Percentiles rank a stretch among this genome's conserved stretches.
phyloP scores from a whole-genome alignment of 2,888 invertebrate species.

The Rhynchonema sp. region DNA sequence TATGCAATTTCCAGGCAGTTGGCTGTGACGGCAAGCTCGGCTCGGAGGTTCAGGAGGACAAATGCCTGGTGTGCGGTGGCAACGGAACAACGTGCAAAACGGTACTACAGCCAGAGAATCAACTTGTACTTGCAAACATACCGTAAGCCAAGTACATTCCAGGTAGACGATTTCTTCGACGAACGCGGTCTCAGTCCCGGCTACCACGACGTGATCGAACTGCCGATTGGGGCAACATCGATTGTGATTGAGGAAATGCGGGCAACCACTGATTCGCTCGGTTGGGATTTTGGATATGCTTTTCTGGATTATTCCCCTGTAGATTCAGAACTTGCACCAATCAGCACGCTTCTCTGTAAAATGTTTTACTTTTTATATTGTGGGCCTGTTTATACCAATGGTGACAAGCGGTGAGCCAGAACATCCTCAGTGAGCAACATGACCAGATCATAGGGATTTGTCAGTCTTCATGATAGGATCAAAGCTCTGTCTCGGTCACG shows the following conservation, averaged over 20 bases:
- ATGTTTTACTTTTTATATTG: too few relatives aligned
- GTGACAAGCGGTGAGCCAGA: too few relatives aligned
- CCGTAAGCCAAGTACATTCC: not conserved
- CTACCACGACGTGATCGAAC: conserved; percentile 70
- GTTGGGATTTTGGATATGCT: too few relatives aligned
- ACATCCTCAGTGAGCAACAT: too few relatives aligned
- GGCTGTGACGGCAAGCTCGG: not conserved
- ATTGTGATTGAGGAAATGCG: conserved; percentile 55
- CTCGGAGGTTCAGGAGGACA: conserved; percentile 52
- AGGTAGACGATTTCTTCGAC: conserved; percentile 1
- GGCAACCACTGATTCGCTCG: conserved; percentile 72
- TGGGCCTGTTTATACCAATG: too few relatives aligned
- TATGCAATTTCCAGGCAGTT: not conserved
- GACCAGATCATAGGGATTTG: too few relatives aligned
- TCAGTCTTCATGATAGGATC: too few relatives aligned
- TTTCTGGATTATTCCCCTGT: too few relatives aligned
- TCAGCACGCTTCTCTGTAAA: too few relatives aligned
- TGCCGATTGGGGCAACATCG: conserved; percentile 80
- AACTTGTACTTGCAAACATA: not conserved
- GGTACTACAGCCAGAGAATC: conserved; percentile 22
- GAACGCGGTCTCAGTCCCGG: conserved; percentile 37
- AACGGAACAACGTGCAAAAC: conserved; percentile 62
- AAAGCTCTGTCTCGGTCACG: too few relatives aligned
- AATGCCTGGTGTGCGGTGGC: conserved; percentile 72
- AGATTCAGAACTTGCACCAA: too few relatives aligned